Evolutionary conservation across 2,113 vertebrate genomes (phyloP).

Genomic region (Parus major): DNA sequence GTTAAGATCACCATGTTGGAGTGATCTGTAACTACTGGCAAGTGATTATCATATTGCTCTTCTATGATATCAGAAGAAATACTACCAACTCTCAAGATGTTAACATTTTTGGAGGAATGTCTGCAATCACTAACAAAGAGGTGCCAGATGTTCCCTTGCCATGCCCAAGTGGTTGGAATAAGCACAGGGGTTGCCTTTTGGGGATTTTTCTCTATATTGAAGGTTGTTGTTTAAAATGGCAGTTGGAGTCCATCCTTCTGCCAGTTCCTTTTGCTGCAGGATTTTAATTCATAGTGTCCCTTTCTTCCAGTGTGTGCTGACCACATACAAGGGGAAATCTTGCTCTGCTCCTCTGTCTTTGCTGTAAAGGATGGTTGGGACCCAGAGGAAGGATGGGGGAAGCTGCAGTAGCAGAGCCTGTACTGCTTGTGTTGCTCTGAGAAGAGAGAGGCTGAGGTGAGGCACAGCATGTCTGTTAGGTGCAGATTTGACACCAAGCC

Average conservation of each 20-base stretch:
- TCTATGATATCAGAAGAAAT: background rate
- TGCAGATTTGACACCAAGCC: background rate
- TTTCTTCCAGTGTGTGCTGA: background rate
- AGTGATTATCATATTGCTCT: background rate
- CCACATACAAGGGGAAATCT: background rate
- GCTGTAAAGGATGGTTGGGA: background rate
- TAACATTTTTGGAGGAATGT: background rate
- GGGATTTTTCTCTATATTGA: background rate
- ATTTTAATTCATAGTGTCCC: background rate
- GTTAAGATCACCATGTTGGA: background rate
- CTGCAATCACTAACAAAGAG: background rate
- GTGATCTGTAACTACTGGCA: background rate
- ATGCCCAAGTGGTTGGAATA: rapidly evolving
- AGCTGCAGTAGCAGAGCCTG: background rate
- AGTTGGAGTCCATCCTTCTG: background rate
- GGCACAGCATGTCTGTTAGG: background rate
- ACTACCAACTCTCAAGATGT: background rate
- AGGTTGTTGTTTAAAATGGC: background rate
- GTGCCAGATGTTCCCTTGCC: background rate
- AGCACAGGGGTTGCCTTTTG: background rate
- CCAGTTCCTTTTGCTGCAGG: background rate
- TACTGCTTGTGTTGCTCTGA: background rate
- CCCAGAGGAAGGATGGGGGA: background rate
- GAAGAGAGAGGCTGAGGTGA: background rate
- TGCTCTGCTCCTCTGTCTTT: background rate